Base-by-base conservation (phyloP, 2,797 vertebrate genomes). In the Chelon labrosus region DNA sequence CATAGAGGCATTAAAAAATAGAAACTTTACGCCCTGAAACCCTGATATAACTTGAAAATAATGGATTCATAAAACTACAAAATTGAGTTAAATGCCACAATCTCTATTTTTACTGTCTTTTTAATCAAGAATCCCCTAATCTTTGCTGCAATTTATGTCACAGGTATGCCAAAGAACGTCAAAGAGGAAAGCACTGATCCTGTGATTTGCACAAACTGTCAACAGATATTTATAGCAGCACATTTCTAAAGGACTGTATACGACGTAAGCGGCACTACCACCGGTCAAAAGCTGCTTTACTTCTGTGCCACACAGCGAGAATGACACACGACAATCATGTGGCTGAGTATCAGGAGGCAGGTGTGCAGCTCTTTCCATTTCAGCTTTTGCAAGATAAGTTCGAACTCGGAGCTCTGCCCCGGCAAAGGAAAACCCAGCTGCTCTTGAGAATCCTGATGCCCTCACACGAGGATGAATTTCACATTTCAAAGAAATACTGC, bases 361-460 rank as follows among this genome's bases (percentile, higher is more conserved):
- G 74, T 71, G 59, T 56, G 73, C 73, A 71, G 61, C 59, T 64
- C 65, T 73, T 86, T 79, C 61, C 70, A 78, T 85, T 78, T 65
- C 67, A 63, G 44, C 60, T 54, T 54, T 17, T 5, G 14, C 50
- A 59, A 83, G 82, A 83, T 83, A 84, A 86, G 66, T 79, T 37
- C 27, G 49, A 83, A 51, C 39, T 31, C 56, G 55, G 73, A 80
- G 74, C 60, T 20, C 60, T 51, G 73, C n/a, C 37, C 39, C 1
- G 70, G 72, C 25, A 73, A 65, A 80, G 22, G 35, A 61, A 80
- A 77, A 37, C 52, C 56, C 70, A 60, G 27, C 73, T 64, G 72
- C 75, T 81, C 73, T 62, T 25, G 9, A 70, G 52, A 44, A 20
- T n/a, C 63, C 39, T 14, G 85, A 83, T 76, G 69, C 75, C 46